Base-by-base conservation (phyloP, 2,888 invertebrate species). In the Stictocephala bisonia region DNA sequence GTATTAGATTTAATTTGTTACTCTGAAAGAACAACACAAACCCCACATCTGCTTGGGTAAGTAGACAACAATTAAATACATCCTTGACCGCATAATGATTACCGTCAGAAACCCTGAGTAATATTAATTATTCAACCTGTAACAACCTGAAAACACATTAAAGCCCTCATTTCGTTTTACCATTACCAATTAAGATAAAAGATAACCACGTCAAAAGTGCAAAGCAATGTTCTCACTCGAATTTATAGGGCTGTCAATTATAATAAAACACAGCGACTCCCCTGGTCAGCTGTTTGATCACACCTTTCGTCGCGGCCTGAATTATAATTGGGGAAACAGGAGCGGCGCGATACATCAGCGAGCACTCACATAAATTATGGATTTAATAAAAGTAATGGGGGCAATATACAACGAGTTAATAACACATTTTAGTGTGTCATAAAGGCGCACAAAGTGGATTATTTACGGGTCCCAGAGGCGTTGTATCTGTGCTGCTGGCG, bases 351-450 rank as follows among this genome's bases (percentile, higher is more conserved):
- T 56, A 29, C 56, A 27, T 56, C 56, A 56, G 18, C 3, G 31
- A 6, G 31, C 56, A n/a, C 53, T 15, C 40, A 22, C 60, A 68
- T 72, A 72, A 72, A 64, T 72, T 68, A 72, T 58, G 68, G 44
- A 67, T 72, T 72, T 72, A 72, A 72, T 72, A 72, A 67, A 72
- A 72, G 72, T 72, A 72, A 72, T 72, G 68, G 67, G 44, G 24
- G 72, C 67, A 56, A 56, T 72, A 72, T 53, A 72, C 67, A 68
- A 72, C 56, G 67, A 72, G 72, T 51, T 72, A 72, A 72, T 72
- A 72, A 72, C 72, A 72, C 72, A 64, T 72, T 72, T 72, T 72
- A 72, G 67, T 72, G 72, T 72, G 72, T 72, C 72, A 72, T 72
- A 72, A 72, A 72, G 72, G 72, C 51, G 72, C 67, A 35, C 67